These are phyloP conservation scores for Siniperca knerii DNA, from an alignment of 2,113 vertebrate species.

Conservation along the genomic window DNA sequence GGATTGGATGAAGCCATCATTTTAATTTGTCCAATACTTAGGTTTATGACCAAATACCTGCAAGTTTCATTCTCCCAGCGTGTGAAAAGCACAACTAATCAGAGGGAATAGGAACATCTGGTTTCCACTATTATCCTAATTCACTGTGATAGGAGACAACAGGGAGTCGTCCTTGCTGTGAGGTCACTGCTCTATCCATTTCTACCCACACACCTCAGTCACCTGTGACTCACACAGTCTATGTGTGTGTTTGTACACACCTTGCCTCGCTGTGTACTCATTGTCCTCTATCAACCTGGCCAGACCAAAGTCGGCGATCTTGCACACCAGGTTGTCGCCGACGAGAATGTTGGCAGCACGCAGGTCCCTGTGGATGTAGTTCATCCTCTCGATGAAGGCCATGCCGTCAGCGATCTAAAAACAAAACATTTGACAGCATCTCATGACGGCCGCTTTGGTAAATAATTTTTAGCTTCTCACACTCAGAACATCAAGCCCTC, in stretches of 20 bases:
- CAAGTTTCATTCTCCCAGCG: slow-evolving; percentile 7
- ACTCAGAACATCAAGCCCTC: slow-evolving; percentile 14
- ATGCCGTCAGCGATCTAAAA: slow-evolving; percentile 95
- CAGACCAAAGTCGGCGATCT: slow-evolving; percentile 97
- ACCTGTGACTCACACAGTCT: slow-evolving; percentile 30
- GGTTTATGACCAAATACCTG: too few relatives aligned
- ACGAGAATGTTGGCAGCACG: slow-evolving; percentile 97
- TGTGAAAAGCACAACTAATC: slow-evolving; percentile 50
- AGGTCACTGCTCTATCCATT: slow-evolving; percentile 38
- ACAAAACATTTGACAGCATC: slow-evolving; percentile 24
- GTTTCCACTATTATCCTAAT: slow-evolving; percentile 50
- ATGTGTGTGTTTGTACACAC: slow-evolving; percentile 74
- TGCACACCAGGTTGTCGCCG: slow-evolving; percentile 95
- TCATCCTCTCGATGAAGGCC: slow-evolving; percentile 99
- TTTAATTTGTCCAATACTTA: too few relatives aligned
- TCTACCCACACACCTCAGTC: slow-evolving; percentile 21
- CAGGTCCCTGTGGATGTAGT: slow-evolving; percentile 98
- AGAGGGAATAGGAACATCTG: slow-evolving; percentile 58
- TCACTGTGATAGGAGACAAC: slow-evolving; percentile 51
- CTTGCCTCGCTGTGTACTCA: slow-evolving; percentile 96
- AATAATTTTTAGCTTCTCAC: slow-evolving; percentile 44
- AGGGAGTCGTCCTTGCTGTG: slow-evolving; percentile 31
- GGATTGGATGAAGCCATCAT: not conserved
- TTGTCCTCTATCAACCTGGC: slow-evolving; percentile 98
- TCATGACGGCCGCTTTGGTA: not conserved